These are phyloP conservation scores for Pantherophis vulpinus DNA, from an alignment of 2,797 vertebrate genomes.

Conservation along the genomic window DNA sequence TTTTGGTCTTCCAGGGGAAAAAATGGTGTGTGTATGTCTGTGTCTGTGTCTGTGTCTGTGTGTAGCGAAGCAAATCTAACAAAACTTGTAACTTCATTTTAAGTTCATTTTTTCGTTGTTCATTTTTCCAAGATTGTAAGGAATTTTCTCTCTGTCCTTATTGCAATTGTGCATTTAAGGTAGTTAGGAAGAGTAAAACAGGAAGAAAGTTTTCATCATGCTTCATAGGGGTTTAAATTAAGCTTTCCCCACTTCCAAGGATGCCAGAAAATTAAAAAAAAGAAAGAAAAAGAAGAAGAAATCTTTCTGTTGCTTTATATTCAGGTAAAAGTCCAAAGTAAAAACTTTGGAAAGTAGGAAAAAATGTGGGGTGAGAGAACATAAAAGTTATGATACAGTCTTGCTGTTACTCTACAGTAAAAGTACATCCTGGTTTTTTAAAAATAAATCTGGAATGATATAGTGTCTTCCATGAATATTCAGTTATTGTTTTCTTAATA, in stretches of 20 bases:
- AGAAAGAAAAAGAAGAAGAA: neutral
- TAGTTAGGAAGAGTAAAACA: neutral
- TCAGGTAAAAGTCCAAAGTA: neutral
- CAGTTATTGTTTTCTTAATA: neutral
- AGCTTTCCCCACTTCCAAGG: neutral
- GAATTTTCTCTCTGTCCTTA: neutral
- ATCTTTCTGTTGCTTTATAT: neutral
- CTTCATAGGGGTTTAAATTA: neutral
- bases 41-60: neutral
- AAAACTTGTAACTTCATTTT: neutral
- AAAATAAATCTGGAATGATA: neutral
- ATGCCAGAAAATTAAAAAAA: neutral
- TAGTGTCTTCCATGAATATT: neutral
- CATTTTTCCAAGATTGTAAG: neutral
- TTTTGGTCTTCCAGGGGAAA: neutral
- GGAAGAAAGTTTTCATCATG: no score
- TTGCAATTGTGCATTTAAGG: neutral
- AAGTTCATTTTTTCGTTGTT: neutral
- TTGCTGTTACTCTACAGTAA: neutral
- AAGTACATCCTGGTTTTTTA: neutral
- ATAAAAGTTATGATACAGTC: neutral
- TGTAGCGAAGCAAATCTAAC: neutral
- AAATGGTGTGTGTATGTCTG: neutral
- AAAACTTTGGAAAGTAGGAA: neutral
- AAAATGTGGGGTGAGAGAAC: neutral